Conservation (phyloP, 2,888 invertebrate genomes). For the Geophilus truncorum region DNA sequence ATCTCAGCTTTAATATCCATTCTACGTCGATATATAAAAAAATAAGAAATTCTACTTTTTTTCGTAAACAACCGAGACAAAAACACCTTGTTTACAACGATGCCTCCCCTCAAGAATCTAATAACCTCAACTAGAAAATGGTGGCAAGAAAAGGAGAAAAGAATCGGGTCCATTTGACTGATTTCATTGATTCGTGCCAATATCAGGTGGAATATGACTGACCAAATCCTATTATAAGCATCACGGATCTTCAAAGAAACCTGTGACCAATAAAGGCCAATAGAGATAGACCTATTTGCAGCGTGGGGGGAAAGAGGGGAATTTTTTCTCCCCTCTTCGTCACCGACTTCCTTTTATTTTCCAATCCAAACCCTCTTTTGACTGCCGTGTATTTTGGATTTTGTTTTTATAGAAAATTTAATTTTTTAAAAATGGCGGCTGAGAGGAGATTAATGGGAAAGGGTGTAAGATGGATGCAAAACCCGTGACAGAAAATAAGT, state of each 20-base stretch:
- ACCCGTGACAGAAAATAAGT: neutral
- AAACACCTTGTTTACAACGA: neutral
- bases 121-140: neutral
- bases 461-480: neutral
- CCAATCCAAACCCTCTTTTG: neutral
- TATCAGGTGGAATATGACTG: slow-evolving; percentile 5
- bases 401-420: no score
- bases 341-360: neutral
- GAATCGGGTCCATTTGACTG: neutral
- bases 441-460: no score
- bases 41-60: neutral
- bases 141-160: neutral
- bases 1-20: no score
- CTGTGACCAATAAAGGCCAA: slow-evolving; percentile 1
- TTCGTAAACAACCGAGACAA: neutral
- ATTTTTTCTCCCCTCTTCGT: neutral
- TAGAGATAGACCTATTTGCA: neutral
- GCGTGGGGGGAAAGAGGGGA: neutral
- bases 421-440: neutral
- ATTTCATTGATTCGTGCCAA: slow-evolving; percentile 7
- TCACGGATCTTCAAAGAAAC: neutral
- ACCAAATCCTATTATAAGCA: slow-evolving; percentile 8
- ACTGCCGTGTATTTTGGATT: no score
- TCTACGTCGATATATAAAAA: no score
- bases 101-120: neutral